Evolutionary conservation across 1,140 invertebrate genomes (phyloP), one percentile per base, ranked within the genome.

Genomic region (Paralvinella palmiformis): DNA sequence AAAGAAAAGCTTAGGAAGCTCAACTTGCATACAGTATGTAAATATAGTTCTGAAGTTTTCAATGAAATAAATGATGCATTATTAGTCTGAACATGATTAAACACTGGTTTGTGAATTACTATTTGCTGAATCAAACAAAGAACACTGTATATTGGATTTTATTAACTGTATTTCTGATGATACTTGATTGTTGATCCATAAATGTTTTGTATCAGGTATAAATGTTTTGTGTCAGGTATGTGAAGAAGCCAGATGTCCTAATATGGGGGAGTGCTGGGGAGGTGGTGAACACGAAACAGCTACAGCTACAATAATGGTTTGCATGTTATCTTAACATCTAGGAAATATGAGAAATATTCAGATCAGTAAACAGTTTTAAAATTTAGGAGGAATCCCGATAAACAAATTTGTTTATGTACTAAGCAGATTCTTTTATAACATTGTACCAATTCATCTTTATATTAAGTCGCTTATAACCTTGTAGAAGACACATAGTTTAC

Each of bases 251-350:
- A 84, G 92, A 67, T 99, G 97, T 85, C 97, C 97, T 0, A 99
- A 99, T 81, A 98, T 99, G 71, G 94, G 95, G 24, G 95, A 98
- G 83, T 99, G 96, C 82, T 99, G 97, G 97, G 95, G 94, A 67
- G 96, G 84, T 37, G 80, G 79, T 20, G 78, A 83, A 52, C 69
- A 81, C 64, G 75, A 77, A 4, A 81, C 80, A 29, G 82, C 85
- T 5, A 86, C 86, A 20, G 85, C 85, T 1, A 87, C 85, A 17
- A 87, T 86, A 33, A 87, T 87, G 86, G 78, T 85, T 10, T 13
- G 48, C 31, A 20, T 29, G 31, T 10, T 13, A 3, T 7, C 13
- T 7, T 10, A 52, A 27, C 48, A 52, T 10, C n/a, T 52, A 27
- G 48, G 31, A 33, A 75, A 33, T n/a, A 13, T 33, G 20, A 35